Evolutionary conservation across 2,113 vertebrate species (phyloP).

Genomic region (Embiotoca jacksoni): DNA sequence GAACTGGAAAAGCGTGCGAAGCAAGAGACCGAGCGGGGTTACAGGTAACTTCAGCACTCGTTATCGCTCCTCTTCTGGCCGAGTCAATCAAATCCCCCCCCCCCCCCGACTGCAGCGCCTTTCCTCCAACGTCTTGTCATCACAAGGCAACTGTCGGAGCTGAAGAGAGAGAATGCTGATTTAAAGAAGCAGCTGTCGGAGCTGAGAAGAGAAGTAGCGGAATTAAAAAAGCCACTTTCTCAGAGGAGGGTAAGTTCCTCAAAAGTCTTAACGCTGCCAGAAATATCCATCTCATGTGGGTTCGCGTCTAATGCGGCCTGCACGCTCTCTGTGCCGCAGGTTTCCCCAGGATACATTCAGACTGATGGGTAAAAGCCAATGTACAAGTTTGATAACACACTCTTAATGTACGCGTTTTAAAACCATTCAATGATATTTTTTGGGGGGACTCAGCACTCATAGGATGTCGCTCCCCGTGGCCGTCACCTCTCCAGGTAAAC

Average conservation of each 20-base stretch:
- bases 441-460: conserved; percentile 66
- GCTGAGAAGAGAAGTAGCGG: conserved; percentile 85
- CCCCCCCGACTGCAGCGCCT: not conserved
- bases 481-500: conserved; percentile 88
- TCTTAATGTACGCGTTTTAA: not conserved
- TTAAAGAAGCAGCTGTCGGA: conserved; percentile 84
- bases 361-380: conserved; percentile 70
- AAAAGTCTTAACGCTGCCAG: not conserved
- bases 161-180: conserved; percentile 86
- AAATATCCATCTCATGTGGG: not conserved
- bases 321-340: conserved; percentile 55
- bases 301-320: not conserved
- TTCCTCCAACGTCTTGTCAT: conserved; percentile 22
- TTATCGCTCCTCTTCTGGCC: not conserved
- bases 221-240: conserved; percentile 88
- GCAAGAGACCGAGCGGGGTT: conserved; percentile 80
- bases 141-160: conserved; percentile 79
- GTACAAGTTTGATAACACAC: not conserved
- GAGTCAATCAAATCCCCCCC: conserved; percentile 15
- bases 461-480: conserved; percentile 88
- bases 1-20: conserved; percentile 85
- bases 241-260: conserved; percentile 84
- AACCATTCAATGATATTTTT: not conserved
- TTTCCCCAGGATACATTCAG: conserved; percentile 76
- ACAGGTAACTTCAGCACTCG: conserved; percentile 67